Conservation (phyloP, 2,888 invertebrate species). For the Rhodophaea formosa region DNA sequence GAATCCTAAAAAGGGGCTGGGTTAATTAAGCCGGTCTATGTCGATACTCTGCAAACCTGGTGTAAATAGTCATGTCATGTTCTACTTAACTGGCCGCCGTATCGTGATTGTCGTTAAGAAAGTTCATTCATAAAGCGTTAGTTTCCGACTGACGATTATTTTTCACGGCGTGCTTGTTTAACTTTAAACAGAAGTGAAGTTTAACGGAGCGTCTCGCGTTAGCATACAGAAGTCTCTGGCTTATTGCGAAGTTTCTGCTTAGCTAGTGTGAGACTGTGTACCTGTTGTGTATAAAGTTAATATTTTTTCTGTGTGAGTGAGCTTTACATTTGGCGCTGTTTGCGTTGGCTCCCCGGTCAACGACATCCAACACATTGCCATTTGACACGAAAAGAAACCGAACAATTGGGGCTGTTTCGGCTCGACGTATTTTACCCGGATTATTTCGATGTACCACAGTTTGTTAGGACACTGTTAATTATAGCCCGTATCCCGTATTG, state of each 20-base stretch:
- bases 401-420: conserved; percentile 41
- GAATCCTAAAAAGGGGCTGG: no score
- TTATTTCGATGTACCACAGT: conserved; percentile 34
- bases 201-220: conserved; percentile 48
- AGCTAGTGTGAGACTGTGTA: conserved; percentile 29
- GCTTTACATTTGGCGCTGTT: conserved; percentile 44
- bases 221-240: conserved; percentile 62
- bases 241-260: conserved; percentile 56
- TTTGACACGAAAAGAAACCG: conserved; percentile 65
- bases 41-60: neutral
- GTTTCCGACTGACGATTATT: conserved; percentile 34
- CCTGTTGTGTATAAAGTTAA: neutral
- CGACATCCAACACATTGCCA: conserved; percentile 61
- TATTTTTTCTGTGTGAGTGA: conserved; percentile 21
- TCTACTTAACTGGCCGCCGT: neutral
- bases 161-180: conserved; percentile 42
- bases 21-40: no score
- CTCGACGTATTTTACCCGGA: conserved; percentile 37
- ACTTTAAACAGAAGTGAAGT: conserved; percentile 52
- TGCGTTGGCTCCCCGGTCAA: conserved; percentile 58
- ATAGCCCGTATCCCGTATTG: neutral
- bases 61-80: neutral
- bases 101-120: neutral
- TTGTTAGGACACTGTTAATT: conserved; percentile 23
- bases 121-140: conserved; percentile 20